Conservation (phyloP, 2,113 vertebrate genomes). For the Corythoichthys intestinalis region DNA sequence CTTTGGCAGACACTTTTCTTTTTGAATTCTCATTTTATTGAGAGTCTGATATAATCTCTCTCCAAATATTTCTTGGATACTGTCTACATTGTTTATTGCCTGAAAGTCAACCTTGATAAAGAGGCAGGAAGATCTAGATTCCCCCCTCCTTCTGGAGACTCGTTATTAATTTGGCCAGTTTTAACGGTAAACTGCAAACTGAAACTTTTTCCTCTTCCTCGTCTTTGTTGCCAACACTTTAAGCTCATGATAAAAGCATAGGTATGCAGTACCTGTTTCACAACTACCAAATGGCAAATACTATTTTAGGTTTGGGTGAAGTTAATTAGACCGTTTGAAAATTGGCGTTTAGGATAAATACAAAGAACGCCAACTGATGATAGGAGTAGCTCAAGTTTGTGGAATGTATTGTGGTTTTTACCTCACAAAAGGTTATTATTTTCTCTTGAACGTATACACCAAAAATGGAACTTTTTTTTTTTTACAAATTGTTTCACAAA, state of each 20-base stretch:
- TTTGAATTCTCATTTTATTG: constrained; percentile 17
- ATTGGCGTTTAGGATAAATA: constrained; percentile 25
- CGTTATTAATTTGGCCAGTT: constrained; percentile 19
- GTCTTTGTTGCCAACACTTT: constrained; percentile 6
- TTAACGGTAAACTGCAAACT: constrained; percentile 14
- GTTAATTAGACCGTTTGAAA: constrained; percentile 27
- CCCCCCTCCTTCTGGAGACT: constrained; percentile 9
- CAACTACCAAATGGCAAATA: constrained; percentile 30
- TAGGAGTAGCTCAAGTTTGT: background rate
- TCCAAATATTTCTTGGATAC: constrained; percentile 23
- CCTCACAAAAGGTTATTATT: background rate
- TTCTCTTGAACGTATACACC: background rate
- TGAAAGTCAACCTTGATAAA: constrained; percentile 29
- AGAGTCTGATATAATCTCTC: constrained; percentile 3
- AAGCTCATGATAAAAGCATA: constrained; percentile 17
- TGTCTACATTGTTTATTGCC: constrained; percentile 31
- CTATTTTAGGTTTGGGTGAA: constrained; percentile 23
- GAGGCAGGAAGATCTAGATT: constrained; percentile 28
- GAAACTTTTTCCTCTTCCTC: background rate
- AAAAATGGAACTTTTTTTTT: background rate
- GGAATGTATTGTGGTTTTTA: background rate
- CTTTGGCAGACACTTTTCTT: constrained; percentile 14
- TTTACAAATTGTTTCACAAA: background rate
- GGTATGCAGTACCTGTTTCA: constrained; percentile 39
- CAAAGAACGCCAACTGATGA: constrained; percentile 8